phyloP scores from a whole-genome alignment of 92 coral and sea anemone genomes.

The Umimayanthus chanpuru region DNA sequence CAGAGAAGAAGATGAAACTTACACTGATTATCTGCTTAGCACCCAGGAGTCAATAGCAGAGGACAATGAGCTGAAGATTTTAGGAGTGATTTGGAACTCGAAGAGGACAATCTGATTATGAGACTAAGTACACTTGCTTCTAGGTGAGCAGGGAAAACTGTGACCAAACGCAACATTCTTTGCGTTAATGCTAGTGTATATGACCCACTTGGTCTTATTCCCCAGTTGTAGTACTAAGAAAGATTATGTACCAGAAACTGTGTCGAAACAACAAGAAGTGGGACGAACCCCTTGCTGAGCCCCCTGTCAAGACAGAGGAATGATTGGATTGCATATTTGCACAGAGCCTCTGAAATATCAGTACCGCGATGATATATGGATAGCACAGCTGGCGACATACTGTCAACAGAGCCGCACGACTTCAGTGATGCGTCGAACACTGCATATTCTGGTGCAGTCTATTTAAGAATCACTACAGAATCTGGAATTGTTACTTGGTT shows the following conservation, averaged over 20 bases:
- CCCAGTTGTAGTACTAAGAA: conserved; percentile 44
- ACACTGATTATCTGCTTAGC: not conserved
- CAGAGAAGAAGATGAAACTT: conserved; percentile 20
- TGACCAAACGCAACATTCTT: conserved; percentile 36
- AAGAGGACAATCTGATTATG: conserved; percentile 33
- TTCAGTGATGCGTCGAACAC: no score
- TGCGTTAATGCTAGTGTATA: conserved; percentile 40
- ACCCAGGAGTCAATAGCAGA: conserved; percentile 6
- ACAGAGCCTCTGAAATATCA: no score
- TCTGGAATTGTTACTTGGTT: no score
- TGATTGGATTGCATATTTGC: no score
- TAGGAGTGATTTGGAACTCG: conserved; percentile 10
- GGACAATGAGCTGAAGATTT: conserved; percentile 1
- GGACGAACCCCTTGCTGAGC: no score
- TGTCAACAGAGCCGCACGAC: no score
- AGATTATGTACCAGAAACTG: conserved; percentile 46
- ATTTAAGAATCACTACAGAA: no score
- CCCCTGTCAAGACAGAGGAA: no score
- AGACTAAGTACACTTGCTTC: conserved; percentile 21
- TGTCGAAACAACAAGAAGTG: not conserved
- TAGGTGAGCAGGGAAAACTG: conserved; percentile 7
- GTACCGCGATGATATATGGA: no score
- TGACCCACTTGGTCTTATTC: conserved; percentile 51
- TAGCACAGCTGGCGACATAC: no score
- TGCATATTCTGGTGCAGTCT: no score